Base-by-base conservation (phyloP, 2,888 invertebrate genomes). In the Agrilus mali region DNA sequence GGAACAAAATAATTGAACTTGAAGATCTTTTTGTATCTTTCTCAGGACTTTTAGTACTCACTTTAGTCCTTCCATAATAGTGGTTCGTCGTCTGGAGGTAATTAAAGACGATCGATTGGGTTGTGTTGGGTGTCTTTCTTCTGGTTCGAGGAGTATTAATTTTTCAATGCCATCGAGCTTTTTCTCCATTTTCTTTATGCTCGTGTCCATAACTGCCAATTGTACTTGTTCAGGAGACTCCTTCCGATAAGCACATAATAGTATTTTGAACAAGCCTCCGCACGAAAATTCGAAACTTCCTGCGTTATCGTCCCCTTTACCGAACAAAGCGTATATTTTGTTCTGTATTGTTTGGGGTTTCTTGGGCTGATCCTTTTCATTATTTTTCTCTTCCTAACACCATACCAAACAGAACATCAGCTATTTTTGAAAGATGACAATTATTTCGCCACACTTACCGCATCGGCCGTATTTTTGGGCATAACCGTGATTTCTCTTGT, bases 401-500 rank as follows among this genome's bases (percentile, higher is more conserved):
- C n/a, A 41, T 36, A 6, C 13, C 14, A 36, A 2, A 20, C 7
- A 1, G 4, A 36, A 12, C 10, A 1, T 15, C 2, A 8, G 27
- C n/a, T 40, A 39, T 32, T 16, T 31, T 22, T 13, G 32, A 2
- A 39, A 41, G 16, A 14, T 4, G 10, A 41, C 42, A 13, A 20
- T 3, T 10, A 27, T 10, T 27, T 4, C 7, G 20, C 10, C 2
- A 6, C 10, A 52, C 53, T 50, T 49, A 55, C 59, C 17, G 47
- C 44, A 34, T 49, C 46, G 1, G 39, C 32, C 16, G 45, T 42
- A 7, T 45, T 40, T 47, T 55, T 50, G 1, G 55, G 47, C 53
- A 53, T 52, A 48, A 67, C 47, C 41, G 72, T 72, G 38, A 75
- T 81, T 63, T 94, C 95, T 47, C 95, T 71, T 0, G 95, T 95